Conservation (phyloP, 37 sponge, comb jelly and placozoan species). For the Halichondria panicea region DNA sequence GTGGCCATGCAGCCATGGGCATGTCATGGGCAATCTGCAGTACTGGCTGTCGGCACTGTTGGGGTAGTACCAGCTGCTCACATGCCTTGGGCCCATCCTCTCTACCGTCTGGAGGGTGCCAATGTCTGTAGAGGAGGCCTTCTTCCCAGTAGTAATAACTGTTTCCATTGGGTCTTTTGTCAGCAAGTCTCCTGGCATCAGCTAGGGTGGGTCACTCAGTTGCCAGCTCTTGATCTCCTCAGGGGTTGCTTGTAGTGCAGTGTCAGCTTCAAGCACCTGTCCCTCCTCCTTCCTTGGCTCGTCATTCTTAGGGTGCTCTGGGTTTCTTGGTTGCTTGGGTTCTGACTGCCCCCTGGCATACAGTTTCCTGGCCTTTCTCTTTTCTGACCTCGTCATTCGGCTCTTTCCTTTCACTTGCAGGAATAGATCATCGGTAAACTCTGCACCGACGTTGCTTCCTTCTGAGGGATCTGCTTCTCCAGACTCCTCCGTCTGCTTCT, state of each 20-base stretch:
- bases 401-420: no score
- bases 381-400: no score
- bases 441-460: no score
- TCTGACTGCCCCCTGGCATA: no score
- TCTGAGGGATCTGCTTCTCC: no score
- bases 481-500: no score
- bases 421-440: no score
- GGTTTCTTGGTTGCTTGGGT: no score
- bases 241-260: not conserved
- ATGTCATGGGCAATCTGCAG: conserved; percentile 9
- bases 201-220: not conserved
- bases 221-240: conserved; percentile 1
- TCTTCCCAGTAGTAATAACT: not conserved
- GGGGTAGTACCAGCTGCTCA: conserved; percentile 3
- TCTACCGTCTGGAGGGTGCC: not conserved
- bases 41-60: not conserved
- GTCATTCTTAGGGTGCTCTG: no score
- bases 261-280: not conserved
- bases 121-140: not conserved
- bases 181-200: not conserved
- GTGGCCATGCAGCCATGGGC: not conserved
- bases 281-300: conserved; percentile 1
- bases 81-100: not conserved
- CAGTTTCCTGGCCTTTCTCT: no score
- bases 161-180: not conserved